phyloP scores from a whole-genome alignment of 2,797 vertebrate genomes.

The Liparis tanakae region DNA sequence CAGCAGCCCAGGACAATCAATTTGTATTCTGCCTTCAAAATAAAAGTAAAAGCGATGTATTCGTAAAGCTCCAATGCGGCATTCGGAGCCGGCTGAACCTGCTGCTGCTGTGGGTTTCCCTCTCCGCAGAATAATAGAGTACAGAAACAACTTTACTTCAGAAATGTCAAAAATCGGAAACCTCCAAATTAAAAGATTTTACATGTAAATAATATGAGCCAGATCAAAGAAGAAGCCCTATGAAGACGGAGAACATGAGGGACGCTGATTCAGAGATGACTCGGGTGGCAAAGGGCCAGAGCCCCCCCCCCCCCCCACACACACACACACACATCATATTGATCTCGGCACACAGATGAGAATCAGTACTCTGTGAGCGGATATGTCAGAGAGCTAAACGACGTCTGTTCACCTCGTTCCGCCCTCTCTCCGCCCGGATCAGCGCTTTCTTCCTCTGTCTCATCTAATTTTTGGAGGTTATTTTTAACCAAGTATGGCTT shows the following conservation, averaged over 20 bases:
- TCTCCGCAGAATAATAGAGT: too few species aligned
- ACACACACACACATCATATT: background rate
- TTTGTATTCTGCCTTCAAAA: too few species aligned
- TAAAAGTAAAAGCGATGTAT: too few species aligned
- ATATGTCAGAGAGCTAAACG: constrained; percentile 29
- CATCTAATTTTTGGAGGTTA: constrained; percentile 48
- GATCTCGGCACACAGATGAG: background rate
- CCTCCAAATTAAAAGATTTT: background rate
- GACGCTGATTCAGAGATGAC: background rate
- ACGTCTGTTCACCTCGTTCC: constrained; percentile 42
- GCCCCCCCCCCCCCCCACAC: too few species aligned
- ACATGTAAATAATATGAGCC: background rate
- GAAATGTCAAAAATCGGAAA: too few species aligned
- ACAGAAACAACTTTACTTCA: too few species aligned
- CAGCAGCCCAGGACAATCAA: too few species aligned
- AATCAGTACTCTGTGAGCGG: background rate
- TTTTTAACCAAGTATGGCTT: constrained; percentile 53
- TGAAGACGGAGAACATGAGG: background rate
- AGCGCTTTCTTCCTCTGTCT: background rate
- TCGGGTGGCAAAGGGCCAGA: too few species aligned
- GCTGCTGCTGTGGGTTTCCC: too few species aligned
- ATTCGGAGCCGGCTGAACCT: too few species aligned
- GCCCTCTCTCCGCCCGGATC: constrained; percentile 1
- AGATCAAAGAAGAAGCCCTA: background rate
- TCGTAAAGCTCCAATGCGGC: too few species aligned